phyloP scores from a whole-genome alignment of 2,797 vertebrate species.

The Scyliorhinus canicula region DNA sequence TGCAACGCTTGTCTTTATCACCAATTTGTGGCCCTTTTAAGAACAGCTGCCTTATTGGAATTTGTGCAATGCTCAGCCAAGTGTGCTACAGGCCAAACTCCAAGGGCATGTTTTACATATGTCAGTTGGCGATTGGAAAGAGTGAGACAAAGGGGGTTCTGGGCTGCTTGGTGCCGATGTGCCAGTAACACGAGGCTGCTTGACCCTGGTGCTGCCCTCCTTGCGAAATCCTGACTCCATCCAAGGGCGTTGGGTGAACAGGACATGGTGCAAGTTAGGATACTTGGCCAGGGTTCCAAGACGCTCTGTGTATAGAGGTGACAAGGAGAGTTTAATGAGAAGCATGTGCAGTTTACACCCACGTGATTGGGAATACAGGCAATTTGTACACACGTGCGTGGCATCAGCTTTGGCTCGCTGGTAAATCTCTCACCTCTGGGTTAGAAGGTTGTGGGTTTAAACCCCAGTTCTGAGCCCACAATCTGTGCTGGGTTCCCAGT shows the following conservation, averaged over 20 bases:
- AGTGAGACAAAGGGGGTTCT: not conserved
- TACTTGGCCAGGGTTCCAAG: not conserved
- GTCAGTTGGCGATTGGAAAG: not conserved
- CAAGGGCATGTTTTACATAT: constrained; percentile 9
- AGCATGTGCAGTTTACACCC: not conserved
- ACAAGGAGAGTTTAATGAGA: constrained; percentile 9
- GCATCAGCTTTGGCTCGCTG: not conserved
- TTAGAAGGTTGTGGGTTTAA: not conserved
- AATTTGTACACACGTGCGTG: not conserved
- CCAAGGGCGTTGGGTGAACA: too few species aligned
- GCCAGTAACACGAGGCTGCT: not conserved
- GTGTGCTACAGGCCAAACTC: constrained; percentile 14
- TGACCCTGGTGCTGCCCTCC: not conserved
- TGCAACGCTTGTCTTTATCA: not conserved
- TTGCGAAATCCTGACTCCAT: not conserved
- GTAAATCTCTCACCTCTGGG: not conserved
- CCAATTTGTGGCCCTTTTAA: not conserved
- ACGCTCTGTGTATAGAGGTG: not conserved
- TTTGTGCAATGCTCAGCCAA: not conserved
- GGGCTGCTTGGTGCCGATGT: not conserved
- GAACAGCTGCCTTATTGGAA: constrained; percentile 5
- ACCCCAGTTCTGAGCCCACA: not conserved
- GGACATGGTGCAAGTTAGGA: too few species aligned
- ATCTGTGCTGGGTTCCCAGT: not conserved
- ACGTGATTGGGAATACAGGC: not conserved